Evolutionary conservation across 2,888 invertebrate species (phyloP).

Genomic region (Lasioglossum morio): DNA sequence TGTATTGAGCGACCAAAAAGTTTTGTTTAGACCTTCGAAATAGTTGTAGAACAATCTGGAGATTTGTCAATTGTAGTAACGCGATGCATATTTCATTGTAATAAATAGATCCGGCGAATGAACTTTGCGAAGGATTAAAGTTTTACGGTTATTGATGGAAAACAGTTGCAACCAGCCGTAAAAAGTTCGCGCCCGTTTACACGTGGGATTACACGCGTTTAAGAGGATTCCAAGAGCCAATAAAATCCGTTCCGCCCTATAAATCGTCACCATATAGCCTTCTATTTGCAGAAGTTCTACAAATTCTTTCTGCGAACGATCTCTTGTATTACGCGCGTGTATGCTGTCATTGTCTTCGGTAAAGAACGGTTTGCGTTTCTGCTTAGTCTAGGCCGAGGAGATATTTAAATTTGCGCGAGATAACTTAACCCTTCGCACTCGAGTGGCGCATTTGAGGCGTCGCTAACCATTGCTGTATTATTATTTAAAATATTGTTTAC

Average conservation of each 20-base stretch:
- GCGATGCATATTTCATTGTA: background rate
- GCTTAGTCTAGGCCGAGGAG: background rate
- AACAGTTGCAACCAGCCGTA: constrained; percentile 26
- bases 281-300: background rate
- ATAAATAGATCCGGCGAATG: constrained; percentile 41
- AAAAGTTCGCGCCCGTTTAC: constrained; percentile 32
- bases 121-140: constrained; percentile 39
- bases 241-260: constrained; percentile 35
- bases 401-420: background rate
- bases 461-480: too few relatives aligned
- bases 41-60: background rate
- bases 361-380: background rate
- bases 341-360: background rate
- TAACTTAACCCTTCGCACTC: background rate
- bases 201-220: constrained; percentile 35
- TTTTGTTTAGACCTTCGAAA: background rate
- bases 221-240: constrained; percentile 39
- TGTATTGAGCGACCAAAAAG: background rate
- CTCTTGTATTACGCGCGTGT: background rate
- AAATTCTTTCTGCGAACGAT: constrained; percentile 11
- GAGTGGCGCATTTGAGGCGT: too few relatives aligned
- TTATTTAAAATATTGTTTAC: too few relatives aligned
- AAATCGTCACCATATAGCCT: constrained; percentile 23
- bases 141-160: constrained; percentile 30
- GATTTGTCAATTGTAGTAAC: background rate